Conservation (phyloP, 2,888 invertebrate species). For the Temnothorax unifasciatus region DNA sequence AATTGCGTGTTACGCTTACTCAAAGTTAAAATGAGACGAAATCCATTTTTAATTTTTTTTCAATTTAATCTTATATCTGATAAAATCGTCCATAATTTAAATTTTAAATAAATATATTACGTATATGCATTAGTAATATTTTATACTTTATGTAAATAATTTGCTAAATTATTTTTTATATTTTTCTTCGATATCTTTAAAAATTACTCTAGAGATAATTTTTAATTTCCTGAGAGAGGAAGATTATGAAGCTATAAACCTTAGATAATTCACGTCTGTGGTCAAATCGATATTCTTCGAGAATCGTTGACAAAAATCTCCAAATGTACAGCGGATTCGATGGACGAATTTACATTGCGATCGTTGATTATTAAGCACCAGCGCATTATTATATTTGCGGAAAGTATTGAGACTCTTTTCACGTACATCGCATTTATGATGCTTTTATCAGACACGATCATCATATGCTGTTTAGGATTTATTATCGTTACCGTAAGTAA, state of each 20-base stretch:
- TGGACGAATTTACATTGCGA: not conserved
- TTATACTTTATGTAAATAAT: not conserved
- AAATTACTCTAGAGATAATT: not conserved
- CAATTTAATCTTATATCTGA: not conserved
- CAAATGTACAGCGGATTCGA: not conserved
- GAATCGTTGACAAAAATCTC: slow-evolving; percentile 6
- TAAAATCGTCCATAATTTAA: not conserved
- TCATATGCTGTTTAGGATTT: slow-evolving; percentile 66
- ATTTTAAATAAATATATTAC: not conserved
- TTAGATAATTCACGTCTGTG: slow-evolving; percentile 43
- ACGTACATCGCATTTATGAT: slow-evolving; percentile 61
- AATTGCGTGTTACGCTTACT: not conserved
- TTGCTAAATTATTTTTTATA: not conserved
- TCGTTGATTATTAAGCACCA: slow-evolving; percentile 54
- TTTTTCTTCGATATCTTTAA: not conserved
- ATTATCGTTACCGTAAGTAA: slow-evolving; percentile 65
- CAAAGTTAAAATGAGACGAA: not conserved
- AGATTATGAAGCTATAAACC: slow-evolving; percentile 11
- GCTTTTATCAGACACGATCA: slow-evolving; percentile 59
- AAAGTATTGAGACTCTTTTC: slow-evolving; percentile 38
- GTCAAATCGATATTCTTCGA: slow-evolving; percentile 57
- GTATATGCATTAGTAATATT: not conserved
- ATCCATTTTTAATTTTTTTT: not conserved
- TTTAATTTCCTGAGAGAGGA: not conserved
- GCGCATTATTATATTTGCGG: slow-evolving; percentile 25